phyloP scores from a whole-genome alignment of 2,113 vertebrate genomes.

The Tragulus kanchil region DNA sequence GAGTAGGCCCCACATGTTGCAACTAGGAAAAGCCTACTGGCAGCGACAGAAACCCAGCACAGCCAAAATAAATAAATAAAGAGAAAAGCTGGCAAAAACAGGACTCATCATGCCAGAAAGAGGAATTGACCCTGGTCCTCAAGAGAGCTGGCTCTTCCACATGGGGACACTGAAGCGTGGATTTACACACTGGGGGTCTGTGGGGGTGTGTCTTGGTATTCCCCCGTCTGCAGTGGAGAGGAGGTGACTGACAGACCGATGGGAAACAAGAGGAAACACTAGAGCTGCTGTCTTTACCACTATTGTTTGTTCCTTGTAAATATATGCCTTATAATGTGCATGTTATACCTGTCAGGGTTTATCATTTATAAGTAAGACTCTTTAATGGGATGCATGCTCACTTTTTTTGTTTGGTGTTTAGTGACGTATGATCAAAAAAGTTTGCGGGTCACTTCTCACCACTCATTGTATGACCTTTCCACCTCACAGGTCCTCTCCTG shows the following conservation, averaged over 20 bases:
- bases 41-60: neutral
- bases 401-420: neutral
- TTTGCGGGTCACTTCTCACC: neutral
- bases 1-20: neutral
- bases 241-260: neutral
- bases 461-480: neutral
- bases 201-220: neutral
- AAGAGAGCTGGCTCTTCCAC: neutral
- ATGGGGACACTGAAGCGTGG: accelerated
- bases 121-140: neutral
- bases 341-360: no score
- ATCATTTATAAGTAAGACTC: neutral
- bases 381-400: neutral
- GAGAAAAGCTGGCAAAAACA: neutral
- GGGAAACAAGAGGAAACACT: neutral
- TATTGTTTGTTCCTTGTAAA: neutral
- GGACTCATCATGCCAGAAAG: neutral
- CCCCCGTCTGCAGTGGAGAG: neutral
- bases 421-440: no score
- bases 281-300: neutral
- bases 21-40: neutral
- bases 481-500: accelerated
- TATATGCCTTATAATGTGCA: neutral
- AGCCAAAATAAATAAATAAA: neutral
- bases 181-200: no score